These are phyloP conservation scores for Euplagia quadripunctaria DNA, from an alignment of 2,888 invertebrate genomes.

Conservation along the genomic window DNA sequence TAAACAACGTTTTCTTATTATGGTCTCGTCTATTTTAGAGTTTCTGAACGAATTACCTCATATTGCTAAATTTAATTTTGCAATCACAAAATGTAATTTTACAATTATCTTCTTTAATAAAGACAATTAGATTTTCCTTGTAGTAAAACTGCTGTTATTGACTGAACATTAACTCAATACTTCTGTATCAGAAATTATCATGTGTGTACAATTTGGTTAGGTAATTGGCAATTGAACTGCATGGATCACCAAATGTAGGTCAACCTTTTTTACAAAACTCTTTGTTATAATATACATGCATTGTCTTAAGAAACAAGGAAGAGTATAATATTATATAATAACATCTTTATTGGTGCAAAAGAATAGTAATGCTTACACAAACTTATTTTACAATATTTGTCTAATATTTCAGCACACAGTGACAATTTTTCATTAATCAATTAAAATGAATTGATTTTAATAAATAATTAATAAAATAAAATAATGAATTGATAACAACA, in stretches of 20 bases:
- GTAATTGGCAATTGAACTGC: background rate
- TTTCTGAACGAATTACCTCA: background rate
- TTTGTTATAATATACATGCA: background rate
- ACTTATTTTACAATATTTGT: too few species aligned
- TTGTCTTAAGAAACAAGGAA: background rate
- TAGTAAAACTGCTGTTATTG: background rate
- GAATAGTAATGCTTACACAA: too few species aligned
- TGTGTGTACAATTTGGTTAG: background rate
- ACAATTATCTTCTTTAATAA: background rate
- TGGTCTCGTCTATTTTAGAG: background rate
- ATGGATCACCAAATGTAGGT: background rate
- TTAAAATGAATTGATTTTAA: too few species aligned
- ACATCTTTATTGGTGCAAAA: too few species aligned
- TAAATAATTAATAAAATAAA: too few species aligned
- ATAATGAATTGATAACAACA: background rate
- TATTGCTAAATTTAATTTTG: background rate
- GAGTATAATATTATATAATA: too few species aligned
- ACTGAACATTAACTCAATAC: too few species aligned
- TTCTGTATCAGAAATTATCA: background rate
- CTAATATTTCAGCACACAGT: too few species aligned
- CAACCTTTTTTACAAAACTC: background rate
- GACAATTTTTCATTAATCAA: too few species aligned
- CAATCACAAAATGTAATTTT: too few species aligned
- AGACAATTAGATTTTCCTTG: background rate
- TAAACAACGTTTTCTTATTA: conserved; percentile 7